Percentiles rank a stretch among this genome's conserved stretches.
Conservation (phyloP, 2,888 invertebrate species). For the Ectemnius lituratus region DNA sequence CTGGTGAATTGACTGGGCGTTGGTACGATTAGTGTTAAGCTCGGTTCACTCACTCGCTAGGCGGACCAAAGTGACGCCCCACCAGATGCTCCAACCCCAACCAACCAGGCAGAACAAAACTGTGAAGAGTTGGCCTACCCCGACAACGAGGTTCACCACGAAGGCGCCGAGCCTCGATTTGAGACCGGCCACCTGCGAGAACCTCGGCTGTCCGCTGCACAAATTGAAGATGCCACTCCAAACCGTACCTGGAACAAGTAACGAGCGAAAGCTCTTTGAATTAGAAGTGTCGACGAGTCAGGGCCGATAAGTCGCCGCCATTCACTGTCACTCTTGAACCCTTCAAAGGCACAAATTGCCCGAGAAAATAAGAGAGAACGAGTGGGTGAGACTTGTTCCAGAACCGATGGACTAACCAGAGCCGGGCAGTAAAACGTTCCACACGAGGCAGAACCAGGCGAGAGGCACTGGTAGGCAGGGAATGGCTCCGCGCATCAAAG, state of each 20-base stretch:
- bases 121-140: slow-evolving; percentile 93
- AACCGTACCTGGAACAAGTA: slow-evolving; percentile 85
- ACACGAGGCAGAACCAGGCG: slow-evolving; percentile 92
- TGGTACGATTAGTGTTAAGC: not conserved
- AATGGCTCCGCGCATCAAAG: slow-evolving; percentile 94
- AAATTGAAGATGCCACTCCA: slow-evolving; percentile 93
- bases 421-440: slow-evolving; percentile 89
- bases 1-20: too few relatives aligned
- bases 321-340: not conserved
- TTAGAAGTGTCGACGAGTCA: not conserved
- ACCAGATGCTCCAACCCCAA: slow-evolving; percentile 99
- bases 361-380: not conserved
- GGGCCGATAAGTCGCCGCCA: not conserved
- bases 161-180: slow-evolving; percentile 89
- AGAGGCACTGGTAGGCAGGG: slow-evolving; percentile 92
- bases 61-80: slow-evolving; percentile 96
- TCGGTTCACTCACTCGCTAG: slow-evolving; percentile 88
- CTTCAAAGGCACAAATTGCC: not conserved
- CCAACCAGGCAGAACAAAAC: slow-evolving; percentile 96
- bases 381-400: not conserved
- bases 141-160: slow-evolving; percentile 91
- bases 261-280: not conserved
- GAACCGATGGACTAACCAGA: slow-evolving; percentile 80
- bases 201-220: slow-evolving; percentile 93
- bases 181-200: slow-evolving; percentile 88